Base-by-base conservation (phyloP, 2,113 vertebrate species). In the Pandion haliaetus region DNA sequence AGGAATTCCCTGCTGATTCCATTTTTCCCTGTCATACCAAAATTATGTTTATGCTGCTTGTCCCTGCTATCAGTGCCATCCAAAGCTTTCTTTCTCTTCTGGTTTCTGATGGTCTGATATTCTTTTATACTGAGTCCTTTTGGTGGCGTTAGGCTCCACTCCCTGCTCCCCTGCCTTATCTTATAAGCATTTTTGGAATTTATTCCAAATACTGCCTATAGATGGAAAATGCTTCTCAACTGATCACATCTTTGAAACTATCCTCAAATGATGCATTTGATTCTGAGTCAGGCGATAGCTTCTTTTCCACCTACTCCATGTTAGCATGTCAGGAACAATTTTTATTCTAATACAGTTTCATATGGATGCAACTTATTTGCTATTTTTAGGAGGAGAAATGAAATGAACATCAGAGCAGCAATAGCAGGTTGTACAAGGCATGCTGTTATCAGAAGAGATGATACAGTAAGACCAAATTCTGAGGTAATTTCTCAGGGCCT, bases 1-100 rank as follows among this genome's bases (percentile, higher is more conserved):
- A 93, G 78, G 85, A 93, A 88, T 93, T 87, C 88, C 77, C 86
- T 82, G 63, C 58, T 62, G 91, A 73, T 92, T 80, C 40, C 17
- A 12, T 84, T 79, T 88, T 58, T 57, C 25, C 31, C 36, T 9
- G 2, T 72, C 67, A 71, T 67, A 79, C 36, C 17, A 77, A 66
- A 87, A 80, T 82, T 57, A 50, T 59, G 90, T 67, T 59, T 93
- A 49, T 65, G 21, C 47, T 93, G 25, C 40, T 89, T 91, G 19
- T 82, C 45, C 42, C 26, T 79, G 24, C 47, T 79, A 6, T 59
- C 31, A 38, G 23, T 84, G 88, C 42, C 32, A 77, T 77, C 78
- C 36, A 69, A 62, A 82, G 14, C 21, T 90, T 95, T 69, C 7
- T 78, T 94, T 93, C 58, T 89, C 45, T 67, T 94, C 34, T 73